Base-by-base conservation (phyloP, 2,113 vertebrate genomes). In the Vidua chalybeata region DNA sequence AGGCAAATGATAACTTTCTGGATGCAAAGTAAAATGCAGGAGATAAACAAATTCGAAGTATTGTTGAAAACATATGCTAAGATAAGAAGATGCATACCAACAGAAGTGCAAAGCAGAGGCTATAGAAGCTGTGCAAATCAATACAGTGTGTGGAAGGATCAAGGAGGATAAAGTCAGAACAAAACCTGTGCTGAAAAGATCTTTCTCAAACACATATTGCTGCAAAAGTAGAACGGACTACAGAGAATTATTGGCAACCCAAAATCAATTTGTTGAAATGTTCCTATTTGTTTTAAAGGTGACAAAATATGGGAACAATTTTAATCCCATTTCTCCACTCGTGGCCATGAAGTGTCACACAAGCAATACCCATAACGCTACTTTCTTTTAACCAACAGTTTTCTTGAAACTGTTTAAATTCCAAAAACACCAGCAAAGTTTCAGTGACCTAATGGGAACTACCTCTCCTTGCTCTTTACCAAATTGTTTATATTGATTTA, bases 231-330 rank as follows among this genome's bases (percentile, higher is more conserved):
- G 71, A 92, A 94, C 10, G 16, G 20, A 43, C 33, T 66, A 33
- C 21, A 55, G 21, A 73, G 43, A 80, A 73, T 35, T 95, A 91
- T 85, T 93, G 93, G 51, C 74, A 96, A 58, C 19, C 1, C 3
- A 58, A 87, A 95, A 95, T 90, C 87, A 93, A 93, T 80, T 56
- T 67, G 21, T 89, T 91, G 41, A 94, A 89, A 73, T 35, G 28
- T 30, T 82, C 30, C 31, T 28, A 48, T 85, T 94, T 87, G 39
- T 85, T 94, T 94, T 74, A 83, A 71, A 72, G 13, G 28, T 66
- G 41, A 52, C 30, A 85, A 30, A 73, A 22, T 73, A 27, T 48
- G 30, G 67, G 77, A 95, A 51, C 33, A 27, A 55, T 73, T 87
- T 75, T 85, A 95, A 93, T 94, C 67, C 30, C 35, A 37, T 55